A percentile compares a stretch with the other conserved stretches of the same genome.
Evolutionary conservation across 2,888 invertebrate species (phyloP).

Genomic region (Holacanthella duospinosa): DNA sequence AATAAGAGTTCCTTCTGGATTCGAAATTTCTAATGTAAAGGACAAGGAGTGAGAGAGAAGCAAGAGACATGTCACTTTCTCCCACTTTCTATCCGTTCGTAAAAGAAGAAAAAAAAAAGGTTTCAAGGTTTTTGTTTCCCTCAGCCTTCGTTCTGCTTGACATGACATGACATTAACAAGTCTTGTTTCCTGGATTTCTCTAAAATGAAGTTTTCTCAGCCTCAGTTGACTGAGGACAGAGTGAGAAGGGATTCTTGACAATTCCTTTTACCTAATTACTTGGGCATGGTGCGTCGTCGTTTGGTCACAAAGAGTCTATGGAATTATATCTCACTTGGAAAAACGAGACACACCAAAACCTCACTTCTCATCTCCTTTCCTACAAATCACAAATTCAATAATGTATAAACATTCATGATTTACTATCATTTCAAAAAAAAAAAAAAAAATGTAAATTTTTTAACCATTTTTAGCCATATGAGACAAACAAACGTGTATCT

Average conservation of each 20-base stretch:
- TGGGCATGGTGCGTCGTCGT: not conserved
- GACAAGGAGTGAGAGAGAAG: not conserved
- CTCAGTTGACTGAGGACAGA: not conserved
- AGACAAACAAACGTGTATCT: too few relatives aligned
- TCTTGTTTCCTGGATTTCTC: slow-evolving; percentile 5
- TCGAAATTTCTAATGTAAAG: not conserved
- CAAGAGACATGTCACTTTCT: not conserved
- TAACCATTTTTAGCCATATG: too few relatives aligned
- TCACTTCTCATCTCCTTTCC: too few relatives aligned
- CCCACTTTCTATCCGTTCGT: not conserved
- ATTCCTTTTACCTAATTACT: not conserved
- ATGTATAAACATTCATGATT: too few relatives aligned
- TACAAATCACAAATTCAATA: too few relatives aligned
- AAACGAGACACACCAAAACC: too few relatives aligned
- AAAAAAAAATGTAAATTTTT: too few relatives aligned
- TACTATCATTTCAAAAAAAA: too few relatives aligned
- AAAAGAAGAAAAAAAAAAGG: too few relatives aligned
- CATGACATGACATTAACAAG: slow-evolving; percentile 5
- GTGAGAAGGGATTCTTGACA: not conserved
- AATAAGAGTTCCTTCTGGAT: not conserved
- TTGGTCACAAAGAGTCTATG: too few relatives aligned
- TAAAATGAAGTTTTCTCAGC: not conserved
- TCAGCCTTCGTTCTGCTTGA: not conserved
- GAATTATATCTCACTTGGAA: too few relatives aligned
- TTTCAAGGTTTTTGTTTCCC: slow-evolving; percentile 5